Evolutionary conservation across 1,140 invertebrate genomes (phyloP), one percentile per base, ranked within the genome.

Genomic region (Trichonephila inaurata): DNA sequence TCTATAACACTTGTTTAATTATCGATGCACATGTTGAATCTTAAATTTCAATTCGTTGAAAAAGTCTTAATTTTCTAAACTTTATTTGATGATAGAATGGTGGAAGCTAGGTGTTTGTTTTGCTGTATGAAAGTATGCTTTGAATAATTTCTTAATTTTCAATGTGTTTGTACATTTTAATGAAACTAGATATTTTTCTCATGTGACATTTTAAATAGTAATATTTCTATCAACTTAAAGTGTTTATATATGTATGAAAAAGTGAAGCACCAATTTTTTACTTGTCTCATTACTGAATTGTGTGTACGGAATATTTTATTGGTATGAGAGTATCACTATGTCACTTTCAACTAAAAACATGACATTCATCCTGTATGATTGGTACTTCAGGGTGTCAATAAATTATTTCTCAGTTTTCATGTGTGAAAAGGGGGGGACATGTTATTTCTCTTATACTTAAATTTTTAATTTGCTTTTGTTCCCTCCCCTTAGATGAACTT

Each of bases 361-460:
- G 92, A 93, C 92, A 93, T 93, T 93, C 66, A 86, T 92, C 81
- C n/a, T 85, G 91, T 92, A 69, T 92, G 91, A 51, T 69, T 92
- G 91, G 28, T 86, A 86, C 18, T 58, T 51, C 81, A 69, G 62
- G 82, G 91, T 92, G 91, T 92, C 62, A 85, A 40, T 58, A 69
- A 64, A 69, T 61, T 92, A 58, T 92, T 82, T 64, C 33, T 44
- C 5, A 66, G 28, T 4, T 87, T 69, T 69, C 72, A 28, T 40
- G 28, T 40, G 7, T 40, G 16, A 77, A 3, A 4, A 6, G 72
- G 18, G 6, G 28, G 33, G 33, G 7, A 21, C 16, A 77, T 40
- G 72, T 40, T 33, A 18, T 28, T 28, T 77, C 28, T 40, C 72
- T 77, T 18, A 77, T 77, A 77, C 28, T 77, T 77, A 77, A n/a